Conservation (phyloP, 1,140 invertebrate genomes). For the Drosophila truncata region DNA sequence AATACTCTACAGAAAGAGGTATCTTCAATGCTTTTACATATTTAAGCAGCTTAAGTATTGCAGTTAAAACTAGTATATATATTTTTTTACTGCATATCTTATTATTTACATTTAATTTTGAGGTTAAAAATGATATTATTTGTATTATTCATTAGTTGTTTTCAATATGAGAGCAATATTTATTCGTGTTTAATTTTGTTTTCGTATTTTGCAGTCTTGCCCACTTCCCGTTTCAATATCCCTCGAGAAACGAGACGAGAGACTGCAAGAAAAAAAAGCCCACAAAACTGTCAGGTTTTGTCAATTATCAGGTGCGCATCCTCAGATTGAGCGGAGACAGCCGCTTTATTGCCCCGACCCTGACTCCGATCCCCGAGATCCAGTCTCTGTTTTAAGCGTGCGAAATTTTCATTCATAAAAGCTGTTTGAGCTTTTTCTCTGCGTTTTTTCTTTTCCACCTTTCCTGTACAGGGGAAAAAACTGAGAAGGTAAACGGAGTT, state of each 20-base stretch:
- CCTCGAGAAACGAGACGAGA: conserved; percentile 20
- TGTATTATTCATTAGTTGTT: neutral
- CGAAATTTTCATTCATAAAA: conserved; percentile 79
- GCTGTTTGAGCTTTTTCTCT: conserved; percentile 5
- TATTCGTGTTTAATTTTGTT: neutral
- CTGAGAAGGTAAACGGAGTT: neutral
- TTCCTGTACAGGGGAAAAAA: too few species aligned
- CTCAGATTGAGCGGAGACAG: conserved; percentile 3
- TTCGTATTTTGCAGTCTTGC: conserved; percentile 41
- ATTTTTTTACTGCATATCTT: too few species aligned
- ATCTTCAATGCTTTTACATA: too few species aligned
- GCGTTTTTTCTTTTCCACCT: too few species aligned
- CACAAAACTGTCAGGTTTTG: conserved; percentile 72
- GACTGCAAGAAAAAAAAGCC: conserved; percentile 21
- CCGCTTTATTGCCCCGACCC: conserved; percentile 3
- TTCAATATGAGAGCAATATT: neutral
- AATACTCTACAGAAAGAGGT: neutral
- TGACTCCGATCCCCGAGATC: neutral
- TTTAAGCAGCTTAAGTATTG: too few species aligned
- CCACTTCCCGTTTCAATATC: conserved; percentile 53
- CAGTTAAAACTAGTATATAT: too few species aligned
- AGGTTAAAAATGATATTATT: too few species aligned
- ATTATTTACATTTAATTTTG: too few species aligned
- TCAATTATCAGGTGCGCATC: conserved; percentile 75
- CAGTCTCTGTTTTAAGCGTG: conserved; percentile 47